phyloP scores from a whole-genome alignment of 2,113 vertebrate genomes.

The Hippocampus abdominalis region DNA sequence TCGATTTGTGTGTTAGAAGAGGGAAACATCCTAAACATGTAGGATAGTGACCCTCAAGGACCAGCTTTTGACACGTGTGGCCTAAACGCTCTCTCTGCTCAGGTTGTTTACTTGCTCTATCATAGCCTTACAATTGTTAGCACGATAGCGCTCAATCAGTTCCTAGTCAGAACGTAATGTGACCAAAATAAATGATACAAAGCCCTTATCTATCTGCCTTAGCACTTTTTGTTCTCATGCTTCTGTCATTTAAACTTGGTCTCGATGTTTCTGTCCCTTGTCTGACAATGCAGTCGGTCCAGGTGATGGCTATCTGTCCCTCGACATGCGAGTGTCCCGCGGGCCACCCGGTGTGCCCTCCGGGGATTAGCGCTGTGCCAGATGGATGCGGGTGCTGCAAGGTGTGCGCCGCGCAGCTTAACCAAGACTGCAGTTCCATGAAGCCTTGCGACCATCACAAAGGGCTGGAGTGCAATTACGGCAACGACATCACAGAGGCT shows the following conservation, averaged over 20 bases:
- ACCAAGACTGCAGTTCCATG: constrained; percentile 84
- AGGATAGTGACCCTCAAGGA: too few relatives aligned
- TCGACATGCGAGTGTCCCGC: constrained; percentile 78
- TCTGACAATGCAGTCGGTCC: constrained; percentile 1
- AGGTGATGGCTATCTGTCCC: constrained; percentile 73
- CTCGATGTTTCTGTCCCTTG: neutral
- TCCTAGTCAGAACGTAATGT: neutral
- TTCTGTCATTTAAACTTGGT: neutral
- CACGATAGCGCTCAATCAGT: neutral
- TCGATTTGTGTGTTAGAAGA: too few relatives aligned
- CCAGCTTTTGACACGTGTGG: too few relatives aligned
- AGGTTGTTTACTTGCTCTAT: neutral
- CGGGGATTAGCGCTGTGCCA: constrained; percentile 80
- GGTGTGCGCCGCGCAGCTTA: constrained; percentile 89
- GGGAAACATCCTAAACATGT: too few relatives aligned
- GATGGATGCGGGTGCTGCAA: constrained; percentile 89
- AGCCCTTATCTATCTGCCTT: neutral
- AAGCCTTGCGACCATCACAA: constrained; percentile 91
- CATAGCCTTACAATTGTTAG: neutral
- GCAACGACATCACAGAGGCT: constrained; percentile 78
- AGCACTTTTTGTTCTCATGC: neutral
- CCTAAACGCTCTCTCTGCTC: neutral
- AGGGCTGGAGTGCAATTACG: constrained; percentile 93
- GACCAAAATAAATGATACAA: neutral
- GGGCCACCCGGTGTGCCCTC: constrained; percentile 74